A percentile compares a stretch with the other conserved stretches of the same genome.
phyloP scores from a whole-genome alignment of 2,113 vertebrate species.

The Petrocephalus zakoni region DNA sequence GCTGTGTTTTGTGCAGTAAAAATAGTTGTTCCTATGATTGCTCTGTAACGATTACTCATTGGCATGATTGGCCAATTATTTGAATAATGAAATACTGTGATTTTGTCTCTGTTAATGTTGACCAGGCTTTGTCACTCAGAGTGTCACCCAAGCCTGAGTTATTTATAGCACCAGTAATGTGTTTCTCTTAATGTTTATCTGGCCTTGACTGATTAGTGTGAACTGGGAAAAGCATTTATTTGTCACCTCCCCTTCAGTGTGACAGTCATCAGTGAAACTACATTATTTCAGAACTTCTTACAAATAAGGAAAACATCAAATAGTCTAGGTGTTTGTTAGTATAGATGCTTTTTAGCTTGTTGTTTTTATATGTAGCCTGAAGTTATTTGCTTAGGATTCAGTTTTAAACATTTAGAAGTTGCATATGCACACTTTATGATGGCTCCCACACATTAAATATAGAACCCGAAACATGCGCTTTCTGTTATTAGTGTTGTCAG shows the following conservation, averaged over 20 bases:
- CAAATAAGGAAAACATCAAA: not conserved
- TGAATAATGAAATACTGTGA: not conserved
- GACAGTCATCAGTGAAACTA: not conserved
- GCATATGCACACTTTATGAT: not conserved
- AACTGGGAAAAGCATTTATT: not conserved
- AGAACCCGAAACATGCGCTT: not conserved
- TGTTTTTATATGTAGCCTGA: not conserved
- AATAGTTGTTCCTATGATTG: not conserved
- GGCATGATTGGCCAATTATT: not conserved
- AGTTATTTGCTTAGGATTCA: not conserved
- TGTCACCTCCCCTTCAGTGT: not conserved
- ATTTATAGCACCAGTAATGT: not conserved
- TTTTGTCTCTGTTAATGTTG: not conserved
- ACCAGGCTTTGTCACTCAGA: not conserved
- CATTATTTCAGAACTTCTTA: not conserved
- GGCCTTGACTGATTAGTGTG: not conserved
- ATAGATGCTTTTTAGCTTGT: not conserved
- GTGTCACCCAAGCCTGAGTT: not conserved
- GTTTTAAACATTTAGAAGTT: not conserved
- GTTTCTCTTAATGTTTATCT: not conserved
- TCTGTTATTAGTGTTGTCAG: not conserved
- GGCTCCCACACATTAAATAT: not conserved
- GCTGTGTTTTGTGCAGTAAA: not conserved
- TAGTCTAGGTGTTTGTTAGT: not conserved
- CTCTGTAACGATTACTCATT: not conserved